These are phyloP conservation scores for Vireo altiloquus DNA, from an alignment of 2,113 vertebrate genomes.

Conservation along the genomic window DNA sequence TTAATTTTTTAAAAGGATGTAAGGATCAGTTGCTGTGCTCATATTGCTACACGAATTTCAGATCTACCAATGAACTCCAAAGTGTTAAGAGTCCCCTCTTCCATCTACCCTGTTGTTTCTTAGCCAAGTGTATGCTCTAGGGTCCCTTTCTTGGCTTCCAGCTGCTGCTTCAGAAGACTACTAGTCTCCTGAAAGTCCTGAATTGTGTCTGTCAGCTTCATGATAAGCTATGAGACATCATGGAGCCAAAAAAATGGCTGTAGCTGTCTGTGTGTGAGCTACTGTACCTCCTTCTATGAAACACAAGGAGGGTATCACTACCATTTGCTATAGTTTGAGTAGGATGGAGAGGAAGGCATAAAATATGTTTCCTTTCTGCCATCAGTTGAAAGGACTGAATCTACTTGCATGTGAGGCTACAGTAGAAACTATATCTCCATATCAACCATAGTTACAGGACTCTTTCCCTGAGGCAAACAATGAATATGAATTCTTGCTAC, in stretches of 20 bases:
- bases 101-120: neutral
- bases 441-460: neutral
- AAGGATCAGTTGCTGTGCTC: neutral
- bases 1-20: neutral
- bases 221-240: accelerated
- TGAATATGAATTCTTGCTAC: neutral
- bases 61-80: neutral
- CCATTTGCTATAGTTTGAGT: neutral
- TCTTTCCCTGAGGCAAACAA: neutral
- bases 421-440: neutral
- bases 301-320: neutral
- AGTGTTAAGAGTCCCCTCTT: neutral
- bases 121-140: neutral
- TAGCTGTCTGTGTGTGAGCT: neutral
- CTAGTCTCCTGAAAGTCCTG: neutral
- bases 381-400: neutral
- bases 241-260: neutral
- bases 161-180: neutral
- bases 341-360: neutral
- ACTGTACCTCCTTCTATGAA: neutral
- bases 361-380: neutral
- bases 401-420: neutral
- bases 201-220: neutral
- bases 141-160: neutral
- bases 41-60: neutral